phyloP scores from a whole-genome alignment of 2,888 invertebrate species.

The Megamerina dolium region DNA sequence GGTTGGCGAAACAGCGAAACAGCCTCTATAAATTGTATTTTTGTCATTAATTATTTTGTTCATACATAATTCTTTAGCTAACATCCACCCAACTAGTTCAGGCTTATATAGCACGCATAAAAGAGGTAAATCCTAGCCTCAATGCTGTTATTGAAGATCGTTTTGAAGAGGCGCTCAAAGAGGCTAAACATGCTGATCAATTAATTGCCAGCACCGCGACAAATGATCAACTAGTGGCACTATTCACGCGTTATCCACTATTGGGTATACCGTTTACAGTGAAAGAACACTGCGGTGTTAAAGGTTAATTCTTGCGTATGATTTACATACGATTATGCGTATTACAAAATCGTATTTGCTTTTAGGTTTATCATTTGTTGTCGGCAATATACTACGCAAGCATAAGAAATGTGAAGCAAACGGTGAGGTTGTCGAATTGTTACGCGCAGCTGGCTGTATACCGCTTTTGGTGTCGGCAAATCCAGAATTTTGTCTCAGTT shows the following conservation, averaged over 20 bases:
- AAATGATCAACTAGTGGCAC: slow-evolving; percentile 18
- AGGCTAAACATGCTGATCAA: slow-evolving; percentile 58
- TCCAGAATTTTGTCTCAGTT: slow-evolving; percentile 83
- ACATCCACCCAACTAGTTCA: slow-evolving; percentile 56
- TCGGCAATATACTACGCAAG: slow-evolving; percentile 58
- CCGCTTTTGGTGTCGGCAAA: slow-evolving; percentile 78
- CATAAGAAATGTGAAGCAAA: slow-evolving; percentile 56
- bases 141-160: slow-evolving; percentile 67
- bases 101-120: slow-evolving; percentile 60
- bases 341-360: no score
- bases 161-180: slow-evolving; percentile 58
- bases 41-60: no score
- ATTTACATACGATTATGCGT: no score
- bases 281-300: slow-evolving; percentile 71
- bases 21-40: no score
- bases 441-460: slow-evolving; percentile 72
- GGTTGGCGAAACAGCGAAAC: no score
- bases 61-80: no score
- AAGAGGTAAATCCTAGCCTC: slow-evolving; percentile 59
- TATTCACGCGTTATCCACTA: slow-evolving; percentile 56
- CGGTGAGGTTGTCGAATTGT: slow-evolving; percentile 60
- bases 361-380: slow-evolving; percentile 65
- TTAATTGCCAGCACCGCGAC: slow-evolving; percentile 27
- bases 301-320: no score
- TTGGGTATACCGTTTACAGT: slow-evolving; percentile 77